Conservation (phyloP, 2,888 invertebrate genomes). For the Corythucha ciliata region DNA sequence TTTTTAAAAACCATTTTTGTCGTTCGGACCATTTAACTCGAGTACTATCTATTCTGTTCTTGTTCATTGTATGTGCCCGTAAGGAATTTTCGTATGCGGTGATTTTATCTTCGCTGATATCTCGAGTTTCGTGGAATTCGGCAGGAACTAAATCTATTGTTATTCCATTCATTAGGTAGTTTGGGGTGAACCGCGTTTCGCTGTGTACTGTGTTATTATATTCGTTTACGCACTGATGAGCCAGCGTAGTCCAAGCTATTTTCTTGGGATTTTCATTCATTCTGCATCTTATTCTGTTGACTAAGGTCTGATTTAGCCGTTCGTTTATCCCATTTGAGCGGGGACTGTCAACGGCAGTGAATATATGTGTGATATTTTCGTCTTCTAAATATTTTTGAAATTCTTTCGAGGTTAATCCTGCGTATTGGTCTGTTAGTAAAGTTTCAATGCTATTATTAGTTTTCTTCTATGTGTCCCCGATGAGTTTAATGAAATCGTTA, state of each 20-base stretch:
- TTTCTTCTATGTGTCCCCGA: not conserved
- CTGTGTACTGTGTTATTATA: slow-evolving; percentile 29
- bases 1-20: too few species aligned
- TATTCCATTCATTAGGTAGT: slow-evolving; percentile 6
- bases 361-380: slow-evolving; percentile 1
- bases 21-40: too few species aligned
- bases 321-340: not conserved
- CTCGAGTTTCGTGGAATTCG: not conserved
- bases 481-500: slow-evolving; percentile 5
- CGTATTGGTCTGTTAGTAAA: slow-evolving; percentile 33
- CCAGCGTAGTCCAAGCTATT: slow-evolving; percentile 32
- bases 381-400: slow-evolving; percentile 31
- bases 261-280: slow-evolving; percentile 11
- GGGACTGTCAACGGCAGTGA: slow-evolving; percentile 1
- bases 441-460: not conserved
- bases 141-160: not conserved
- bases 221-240: slow-evolving; percentile 26
- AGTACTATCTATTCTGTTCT: slow-evolving; percentile 4
- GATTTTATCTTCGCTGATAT: not conserved
- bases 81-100: not conserved
- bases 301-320: not conserved
- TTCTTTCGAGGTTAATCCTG: slow-evolving; percentile 34
- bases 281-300: slow-evolving; percentile 7
- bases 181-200: not conserved
- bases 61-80: not conserved